Conservation (phyloP, 1,140 invertebrate species). For the Formica exsecta region DNA sequence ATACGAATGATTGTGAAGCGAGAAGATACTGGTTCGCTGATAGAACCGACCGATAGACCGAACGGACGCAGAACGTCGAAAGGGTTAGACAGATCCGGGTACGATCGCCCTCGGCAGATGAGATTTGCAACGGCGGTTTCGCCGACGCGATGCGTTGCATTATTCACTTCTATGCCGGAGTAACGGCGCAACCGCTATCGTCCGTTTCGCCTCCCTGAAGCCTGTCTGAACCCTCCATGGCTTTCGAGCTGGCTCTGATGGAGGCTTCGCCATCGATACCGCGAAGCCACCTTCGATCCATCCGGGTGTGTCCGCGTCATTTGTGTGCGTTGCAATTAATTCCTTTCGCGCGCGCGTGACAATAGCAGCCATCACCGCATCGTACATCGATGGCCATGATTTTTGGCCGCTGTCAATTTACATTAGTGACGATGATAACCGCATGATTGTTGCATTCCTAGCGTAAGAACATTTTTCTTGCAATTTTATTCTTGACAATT, state of each 20-base stretch:
- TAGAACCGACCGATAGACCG: neutral
- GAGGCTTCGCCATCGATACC: constrained; percentile 75
- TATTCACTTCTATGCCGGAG: constrained; percentile 81
- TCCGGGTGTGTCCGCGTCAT: constrained; percentile 67
- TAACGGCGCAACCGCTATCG: constrained; percentile 76
- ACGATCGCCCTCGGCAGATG: constrained; percentile 76
- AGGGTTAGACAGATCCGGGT: constrained; percentile 30
- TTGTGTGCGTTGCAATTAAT: constrained; percentile 79
- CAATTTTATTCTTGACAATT: neutral
- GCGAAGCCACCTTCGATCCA: constrained; percentile 73
- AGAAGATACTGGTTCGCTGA: neutral
- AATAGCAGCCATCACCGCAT: constrained; percentile 1
- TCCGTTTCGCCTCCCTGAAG: constrained; percentile 67
- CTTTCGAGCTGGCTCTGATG: constrained; percentile 50
- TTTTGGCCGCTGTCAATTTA: neutral
- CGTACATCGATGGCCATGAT: no score
- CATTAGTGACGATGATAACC: neutral
- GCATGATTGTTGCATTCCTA: neutral
- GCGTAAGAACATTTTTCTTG: neutral
- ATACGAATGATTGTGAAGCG: constrained; percentile 37
- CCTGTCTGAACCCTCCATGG: constrained; percentile 22
- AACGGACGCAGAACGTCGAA: constrained; percentile 21
- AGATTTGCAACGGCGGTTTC: constrained; percentile 81
- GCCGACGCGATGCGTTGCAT: constrained; percentile 83
- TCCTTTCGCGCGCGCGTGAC: constrained; percentile 38